Evolutionary conservation across 2,113 vertebrate genomes (phyloP), one percentile per base, ranked within the genome.

Genomic region (Prochilodus magdalenae): DNA sequence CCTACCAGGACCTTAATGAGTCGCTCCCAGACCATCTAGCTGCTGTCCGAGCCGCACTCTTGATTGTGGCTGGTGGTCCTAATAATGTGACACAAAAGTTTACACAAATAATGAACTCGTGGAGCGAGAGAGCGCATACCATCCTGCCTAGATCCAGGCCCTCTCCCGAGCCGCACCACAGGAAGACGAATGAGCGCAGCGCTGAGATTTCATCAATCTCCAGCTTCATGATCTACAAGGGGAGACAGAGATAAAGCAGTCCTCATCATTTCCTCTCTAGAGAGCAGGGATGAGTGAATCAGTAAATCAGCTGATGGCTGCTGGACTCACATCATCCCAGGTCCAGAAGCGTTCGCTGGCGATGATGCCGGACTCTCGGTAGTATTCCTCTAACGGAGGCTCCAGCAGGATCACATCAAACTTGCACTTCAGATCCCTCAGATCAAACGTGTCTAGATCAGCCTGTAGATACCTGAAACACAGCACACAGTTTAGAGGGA

Each of bases 181-280:
- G 95, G 81, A 99, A 99, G 70, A 99, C 96, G 87, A 99, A 99
- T 12, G 98, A 98, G 53, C 98, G 95, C 2, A 94, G 91, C 6
- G 95, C 96, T 20, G 98, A 97, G 26, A 99, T 97, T 90, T 99
- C 97, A 91, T 99, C 98, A n/a, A 99, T 98, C 90, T 99, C 97
- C 89, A 99, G 84, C 88, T 99, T 98, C 98, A 99, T 99, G 72
- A 99, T 99, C 98, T 99, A 79, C 86, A n/a, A 24, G 10, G 63
- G 79, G 36, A 36, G 36, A 36, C 3, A 36, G 36, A 36, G 36
- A 36, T 36, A 4, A 36, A 36, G 7, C 13, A 36, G 33, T 4
- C 1, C 49, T 16, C 49, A 1, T 51, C 49, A 18, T 51, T 16
- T 2, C 16, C 5, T 51, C 49, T 51, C 22, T 55, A 0, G 3